Percentiles rank a stretch among this genome's conserved stretches.
phyloP scores from a whole-genome alignment of 2,797 vertebrate genomes.

The Eupleurogrammus muticus region DNA sequence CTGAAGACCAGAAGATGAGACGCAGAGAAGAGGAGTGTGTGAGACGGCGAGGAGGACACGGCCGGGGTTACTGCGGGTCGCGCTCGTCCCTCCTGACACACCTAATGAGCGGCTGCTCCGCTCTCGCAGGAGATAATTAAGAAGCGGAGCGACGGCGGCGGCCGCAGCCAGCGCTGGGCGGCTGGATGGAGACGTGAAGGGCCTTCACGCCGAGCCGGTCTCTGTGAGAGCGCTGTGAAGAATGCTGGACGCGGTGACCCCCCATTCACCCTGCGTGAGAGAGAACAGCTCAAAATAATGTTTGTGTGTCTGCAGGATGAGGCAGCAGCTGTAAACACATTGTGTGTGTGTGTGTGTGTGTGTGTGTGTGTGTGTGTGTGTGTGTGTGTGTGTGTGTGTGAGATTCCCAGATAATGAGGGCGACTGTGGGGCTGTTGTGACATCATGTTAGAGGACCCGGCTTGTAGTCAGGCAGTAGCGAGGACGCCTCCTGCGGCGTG shows the following conservation, averaged over 20 bases:
- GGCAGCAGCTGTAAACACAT: slow-evolving; percentile 35
- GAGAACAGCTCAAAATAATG: neutral
- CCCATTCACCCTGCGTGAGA: slow-evolving; percentile 19
- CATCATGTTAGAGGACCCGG: slow-evolving; percentile 29
- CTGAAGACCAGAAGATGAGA: no score
- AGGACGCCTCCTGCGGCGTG: slow-evolving; percentile 30
- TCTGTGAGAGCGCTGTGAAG: neutral
- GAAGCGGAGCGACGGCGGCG: neutral
- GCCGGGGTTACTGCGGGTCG: slow-evolving; percentile 38
- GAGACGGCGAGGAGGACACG: neutral
- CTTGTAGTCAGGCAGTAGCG: slow-evolving; percentile 18
- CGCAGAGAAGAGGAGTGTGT: neutral
- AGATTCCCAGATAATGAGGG: slow-evolving; percentile 59
- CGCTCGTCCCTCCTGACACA: slow-evolving; percentile 34
- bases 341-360: neutral
- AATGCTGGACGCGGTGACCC: slow-evolving; percentile 19
- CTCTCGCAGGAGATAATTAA: slow-evolving; percentile 59
- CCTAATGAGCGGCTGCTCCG: slow-evolving; percentile 42
- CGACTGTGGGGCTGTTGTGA: slow-evolving; percentile 46
- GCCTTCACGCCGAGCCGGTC: slow-evolving; percentile 15
- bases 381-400: slow-evolving; percentile 12
- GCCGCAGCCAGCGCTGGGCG: slow-evolving; percentile 5
- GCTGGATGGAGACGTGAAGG: slow-evolving; percentile 12
- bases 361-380: neutral
- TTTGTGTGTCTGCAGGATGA: slow-evolving; percentile 11